A percentile compares a stretch with the other conserved stretches of the same genome.
These are phyloP conservation scores for Lobophora halterata DNA, from an alignment of 2,888 invertebrate genomes.

Conservation along the genomic window DNA sequence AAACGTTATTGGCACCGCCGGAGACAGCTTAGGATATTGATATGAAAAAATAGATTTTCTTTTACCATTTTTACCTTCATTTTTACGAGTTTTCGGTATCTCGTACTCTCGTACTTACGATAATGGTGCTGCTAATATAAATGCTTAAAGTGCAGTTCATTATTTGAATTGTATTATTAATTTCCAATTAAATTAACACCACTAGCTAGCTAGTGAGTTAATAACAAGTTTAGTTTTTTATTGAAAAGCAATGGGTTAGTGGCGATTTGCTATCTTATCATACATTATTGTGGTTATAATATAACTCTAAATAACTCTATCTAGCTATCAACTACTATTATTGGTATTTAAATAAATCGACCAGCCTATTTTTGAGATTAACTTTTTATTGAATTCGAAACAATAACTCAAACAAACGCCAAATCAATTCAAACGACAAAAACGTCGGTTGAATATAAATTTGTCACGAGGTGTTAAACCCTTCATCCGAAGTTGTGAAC, in stretches of 20 bases:
- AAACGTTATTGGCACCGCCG: slow-evolving; percentile 30
- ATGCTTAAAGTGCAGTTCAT: too few species aligned
- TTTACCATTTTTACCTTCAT: slow-evolving; percentile 23
- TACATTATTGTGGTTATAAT: too few species aligned
- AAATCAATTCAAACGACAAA: slow-evolving; percentile 34
- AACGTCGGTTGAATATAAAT: slow-evolving; percentile 28
- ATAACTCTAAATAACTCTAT: too few species aligned
- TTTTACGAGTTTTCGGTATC: slow-evolving; percentile 22
- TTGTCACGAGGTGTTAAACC: slow-evolving; percentile 35
- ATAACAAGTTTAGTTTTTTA: too few species aligned
- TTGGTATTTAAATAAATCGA: too few species aligned
- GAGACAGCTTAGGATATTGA: slow-evolving; percentile 33
- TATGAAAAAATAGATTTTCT: slow-evolving; percentile 32
- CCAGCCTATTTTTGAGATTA: too few species aligned
- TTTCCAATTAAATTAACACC: too few species aligned
- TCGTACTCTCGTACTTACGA: slow-evolving; percentile 19
- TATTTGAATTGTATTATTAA: too few species aligned
- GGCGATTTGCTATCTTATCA: too few species aligned
- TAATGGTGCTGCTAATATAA: slow-evolving; percentile 14
- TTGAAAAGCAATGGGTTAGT: too few species aligned
- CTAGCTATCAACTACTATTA: too few species aligned
- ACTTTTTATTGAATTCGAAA: slow-evolving; percentile 2
- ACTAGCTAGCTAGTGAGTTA: too few species aligned
- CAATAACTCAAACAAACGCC: slow-evolving; percentile 13
- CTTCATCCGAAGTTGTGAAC: slow-evolving; percentile 40